Percentiles rank a stretch among this genome's conserved stretches.
Evolutionary conservation across 1,140 invertebrate genomes (phyloP).

Genomic region (Brachionus paranguensis): DNA sequence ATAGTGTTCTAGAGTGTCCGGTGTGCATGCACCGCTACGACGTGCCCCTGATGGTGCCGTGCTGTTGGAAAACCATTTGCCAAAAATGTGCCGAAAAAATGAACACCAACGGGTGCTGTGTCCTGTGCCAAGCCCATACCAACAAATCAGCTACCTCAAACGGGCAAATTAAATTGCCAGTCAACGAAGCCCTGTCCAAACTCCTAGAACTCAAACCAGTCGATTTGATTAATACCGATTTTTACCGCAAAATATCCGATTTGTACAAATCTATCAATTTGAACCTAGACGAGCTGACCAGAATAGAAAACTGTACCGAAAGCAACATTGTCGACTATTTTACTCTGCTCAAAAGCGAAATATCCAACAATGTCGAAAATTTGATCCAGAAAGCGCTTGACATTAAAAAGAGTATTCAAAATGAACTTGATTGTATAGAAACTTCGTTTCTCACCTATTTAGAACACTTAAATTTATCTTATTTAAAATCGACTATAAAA

Average conservation of each 20-base stretch:
- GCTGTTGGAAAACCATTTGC: slow-evolving; percentile 26
- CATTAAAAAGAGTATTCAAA: not conserved
- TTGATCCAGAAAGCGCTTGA: not conserved
- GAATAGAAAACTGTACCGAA: not conserved
- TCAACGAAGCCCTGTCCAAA: not conserved
- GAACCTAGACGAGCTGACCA: not conserved
- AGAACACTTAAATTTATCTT: not conserved
- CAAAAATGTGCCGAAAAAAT: slow-evolving; percentile 20
- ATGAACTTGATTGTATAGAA: not conserved
- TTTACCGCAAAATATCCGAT: not conserved
- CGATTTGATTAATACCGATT: not conserved
- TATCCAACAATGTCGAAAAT: not conserved
- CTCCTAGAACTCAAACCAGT: not conserved
- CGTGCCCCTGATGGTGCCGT: not conserved
- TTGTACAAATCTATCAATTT: not conserved
- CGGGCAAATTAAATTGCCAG: not conserved
- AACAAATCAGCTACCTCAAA: not conserved
- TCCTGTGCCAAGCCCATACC: not conserved
- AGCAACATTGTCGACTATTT: not conserved
- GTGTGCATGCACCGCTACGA: not conserved
- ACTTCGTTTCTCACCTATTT: not conserved
- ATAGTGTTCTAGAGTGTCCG: not conserved
- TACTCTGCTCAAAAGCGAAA: not conserved
- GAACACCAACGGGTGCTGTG: not conserved
- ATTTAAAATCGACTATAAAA: not conserved